phyloP scores from a whole-genome alignment of 2,113 vertebrate species.

The Phylloscopus whistleri region DNA sequence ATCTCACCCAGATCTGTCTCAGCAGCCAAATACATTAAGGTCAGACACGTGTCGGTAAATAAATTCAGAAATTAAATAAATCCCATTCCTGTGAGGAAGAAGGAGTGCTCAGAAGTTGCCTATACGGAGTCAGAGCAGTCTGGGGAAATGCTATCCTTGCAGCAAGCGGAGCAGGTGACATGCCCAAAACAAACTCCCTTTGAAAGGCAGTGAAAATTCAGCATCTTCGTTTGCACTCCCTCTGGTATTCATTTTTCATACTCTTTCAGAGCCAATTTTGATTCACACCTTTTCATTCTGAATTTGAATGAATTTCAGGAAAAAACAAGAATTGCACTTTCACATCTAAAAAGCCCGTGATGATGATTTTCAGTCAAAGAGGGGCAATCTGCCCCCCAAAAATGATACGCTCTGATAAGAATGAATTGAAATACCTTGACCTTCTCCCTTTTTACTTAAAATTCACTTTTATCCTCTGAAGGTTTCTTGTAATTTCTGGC shows the following conservation, averaged over 20 bases:
- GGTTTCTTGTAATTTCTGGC: slow-evolving; percentile 28
- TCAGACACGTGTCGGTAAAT: not conserved
- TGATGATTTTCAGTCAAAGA: not conserved
- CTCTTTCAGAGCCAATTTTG: not conserved
- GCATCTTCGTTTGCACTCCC: not conserved
- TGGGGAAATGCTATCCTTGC: not conserved
- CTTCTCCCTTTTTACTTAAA: slow-evolving; percentile 11
- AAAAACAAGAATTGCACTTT: not conserved
- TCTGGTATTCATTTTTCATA: not conserved
- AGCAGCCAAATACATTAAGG: not conserved
- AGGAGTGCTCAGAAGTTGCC: not conserved
- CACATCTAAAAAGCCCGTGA: not conserved
- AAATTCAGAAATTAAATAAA: not conserved
- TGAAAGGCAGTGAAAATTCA: slow-evolving; percentile 23
- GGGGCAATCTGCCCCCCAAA: not conserved
- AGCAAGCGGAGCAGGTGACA: not conserved
- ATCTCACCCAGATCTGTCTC: not conserved
- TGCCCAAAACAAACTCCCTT: not conserved
- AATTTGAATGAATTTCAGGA: slow-evolving; percentile 24
- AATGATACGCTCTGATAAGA: fast-evolving
- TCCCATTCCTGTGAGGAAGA: not conserved
- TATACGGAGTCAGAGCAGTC: not conserved
- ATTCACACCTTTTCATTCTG: slow-evolving; percentile 25
- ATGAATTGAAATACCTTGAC: not conserved
- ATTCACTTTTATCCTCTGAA: slow-evolving; percentile 10